Evolutionary conservation across 2,888 invertebrate genomes (phyloP), one percentile per base, ranked within the genome.

Genomic region (Leptopilina drosophilae): DNA sequence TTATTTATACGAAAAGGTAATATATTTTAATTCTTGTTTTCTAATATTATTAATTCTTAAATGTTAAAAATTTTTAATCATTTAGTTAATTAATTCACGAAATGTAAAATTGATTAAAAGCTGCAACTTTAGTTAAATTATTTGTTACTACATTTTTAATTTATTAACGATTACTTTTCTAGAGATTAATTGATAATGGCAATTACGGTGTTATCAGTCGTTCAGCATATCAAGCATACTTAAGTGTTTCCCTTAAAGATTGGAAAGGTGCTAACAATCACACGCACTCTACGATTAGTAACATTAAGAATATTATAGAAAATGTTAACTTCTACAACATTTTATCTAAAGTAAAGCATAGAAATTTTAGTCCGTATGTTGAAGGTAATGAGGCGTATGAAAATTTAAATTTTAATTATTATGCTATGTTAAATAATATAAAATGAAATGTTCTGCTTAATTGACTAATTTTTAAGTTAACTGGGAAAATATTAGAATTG

Each of bases 271-370:
- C 97, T 0, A 95, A 95, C 0, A 77, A 87, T 0, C 93, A 94
- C 75, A 97, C 96, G 96, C 91, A 93, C 11, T 83, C 86, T 0
- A 95, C 96, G 0, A 96, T 97, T 90, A 64, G 85, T 1, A 93
- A 95, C 0, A 94, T 97, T 11, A 89, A 93, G 15, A 82, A 87
- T 0, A 93, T 93, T n/a, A 94, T 96, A 0, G 92, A 93, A 82
- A 93, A 92, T n/a, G 95, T 97, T 8, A 96, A 97, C 89, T 97
- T 97, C 89, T 97, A 97, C 89, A 97, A 98, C 89, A 96, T 97
- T 81, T 91, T 96, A 8, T 93, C 93, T 15, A 46, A 20, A 42
- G 11, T 67, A 20, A 0, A n/a, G 1, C 49, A 49, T 9, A 9
- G 15, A 42, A 8, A 15, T 67, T 46, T 67, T 20, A 26, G 12